Conservation (phyloP, 2,113 vertebrate genomes). For the Bubo bubo region DNA sequence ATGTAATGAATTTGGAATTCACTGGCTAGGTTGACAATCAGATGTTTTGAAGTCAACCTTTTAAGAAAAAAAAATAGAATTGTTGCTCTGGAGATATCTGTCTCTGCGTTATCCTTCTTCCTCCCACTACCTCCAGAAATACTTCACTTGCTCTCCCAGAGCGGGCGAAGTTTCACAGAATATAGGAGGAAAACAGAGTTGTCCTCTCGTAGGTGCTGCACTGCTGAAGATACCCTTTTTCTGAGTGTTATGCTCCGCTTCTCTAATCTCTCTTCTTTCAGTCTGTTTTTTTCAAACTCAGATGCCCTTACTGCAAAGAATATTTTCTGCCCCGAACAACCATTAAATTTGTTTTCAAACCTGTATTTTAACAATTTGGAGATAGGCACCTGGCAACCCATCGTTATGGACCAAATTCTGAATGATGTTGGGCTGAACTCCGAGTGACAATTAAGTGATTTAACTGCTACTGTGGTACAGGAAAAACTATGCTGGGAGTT, state of each 20-base stretch:
- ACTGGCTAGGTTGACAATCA: not conserved
- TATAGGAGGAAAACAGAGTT: not conserved
- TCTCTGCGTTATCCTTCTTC: not conserved
- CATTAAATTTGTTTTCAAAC: not conserved
- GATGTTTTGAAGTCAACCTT: not conserved
- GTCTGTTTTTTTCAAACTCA: not conserved
- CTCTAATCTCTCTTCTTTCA: not conserved
- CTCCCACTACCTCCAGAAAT: constrained; percentile 24
- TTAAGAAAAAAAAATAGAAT: not conserved
- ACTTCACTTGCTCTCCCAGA: not conserved
- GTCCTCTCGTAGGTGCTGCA: not conserved
- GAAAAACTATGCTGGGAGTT: not conserved
- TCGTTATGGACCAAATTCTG: not conserved
- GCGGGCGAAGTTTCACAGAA: not conserved
- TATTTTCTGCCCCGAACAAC: not conserved
- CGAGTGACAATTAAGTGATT: not conserved
- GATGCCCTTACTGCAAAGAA: not conserved
- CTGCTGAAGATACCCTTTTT: not conserved
- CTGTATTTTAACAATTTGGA: not conserved
- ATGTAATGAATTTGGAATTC: not conserved
- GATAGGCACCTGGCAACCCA: rapidly evolving
- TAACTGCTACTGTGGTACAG: not conserved
- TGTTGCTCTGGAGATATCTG: not conserved
- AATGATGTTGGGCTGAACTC: not conserved
- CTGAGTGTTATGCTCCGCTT: not conserved